Base-by-base conservation (phyloP, 2,888 invertebrate genomes). In the Unio pictorum region DNA sequence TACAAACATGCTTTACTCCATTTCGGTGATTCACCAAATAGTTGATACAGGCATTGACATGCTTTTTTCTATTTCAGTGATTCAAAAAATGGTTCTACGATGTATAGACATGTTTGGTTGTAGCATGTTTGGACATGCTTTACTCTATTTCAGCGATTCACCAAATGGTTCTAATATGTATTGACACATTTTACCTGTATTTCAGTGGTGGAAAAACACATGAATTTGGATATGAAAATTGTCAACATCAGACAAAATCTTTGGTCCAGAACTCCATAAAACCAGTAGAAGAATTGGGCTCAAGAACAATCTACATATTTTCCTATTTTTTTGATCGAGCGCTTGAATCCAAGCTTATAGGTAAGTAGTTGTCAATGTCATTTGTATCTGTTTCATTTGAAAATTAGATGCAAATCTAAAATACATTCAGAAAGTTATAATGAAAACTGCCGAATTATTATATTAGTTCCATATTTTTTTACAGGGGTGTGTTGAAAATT, bases 281-380 rank as follows among this genome's bases (percentile, higher is more conserved):
- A n/a, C 68, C 70, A 20, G 67, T 76, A 5, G 30, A 66, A 58
- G 81, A 82, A 34, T 63, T 83, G 69, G 91, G 91, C 60, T 90
- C 91, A 28, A 92, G 92, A 74, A 91, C 93, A 55, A 93, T 97
- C 67, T 94, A 94, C 80, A 95, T 96, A 20, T 96, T 99, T 91
- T 96, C 97, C 85, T 99, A 97, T 90, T 99, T 96, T 91, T 98
- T 95, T 90, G 98, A 99, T 87, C 93, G 96, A 71, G 96, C 97
- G 5, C 93, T 94, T 0, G 97, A 97, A 89, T 94, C 94, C 1
- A 95, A 95, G 1, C 91, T 97, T 62, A 94, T 96, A 59, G 84
- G 89, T 80, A 93, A 76, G 80, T 67, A 59, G 17, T 54, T 58
- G 26, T 62, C 7, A 56, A 26, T 17, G 55, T 23, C 55, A 71